Percentiles rank a stretch among this genome's conserved stretches.
These are phyloP conservation scores for Hiodon alosoides DNA, from an alignment of 2,113 vertebrate genomes.

Conservation along the genomic window DNA sequence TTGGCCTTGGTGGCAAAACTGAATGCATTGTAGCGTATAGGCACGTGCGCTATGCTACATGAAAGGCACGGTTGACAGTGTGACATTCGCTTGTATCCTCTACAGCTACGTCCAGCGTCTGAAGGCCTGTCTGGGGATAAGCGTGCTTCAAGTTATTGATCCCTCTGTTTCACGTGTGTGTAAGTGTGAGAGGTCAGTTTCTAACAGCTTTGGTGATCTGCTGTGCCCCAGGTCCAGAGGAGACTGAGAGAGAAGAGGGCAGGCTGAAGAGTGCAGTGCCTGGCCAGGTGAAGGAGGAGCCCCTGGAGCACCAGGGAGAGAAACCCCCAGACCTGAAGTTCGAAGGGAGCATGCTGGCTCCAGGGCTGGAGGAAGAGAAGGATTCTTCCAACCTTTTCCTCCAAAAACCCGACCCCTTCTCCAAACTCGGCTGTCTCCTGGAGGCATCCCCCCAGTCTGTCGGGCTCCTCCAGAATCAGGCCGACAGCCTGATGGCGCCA, in stretches of 20 bases:
- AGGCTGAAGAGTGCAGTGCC: slow-evolving; percentile 73
- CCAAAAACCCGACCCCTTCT: slow-evolving; percentile 75
- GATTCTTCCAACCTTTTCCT: slow-evolving; percentile 71
- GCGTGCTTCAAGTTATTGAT: no score
- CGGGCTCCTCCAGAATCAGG: slow-evolving; percentile 64
- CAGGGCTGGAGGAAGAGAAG: slow-evolving; percentile 18
- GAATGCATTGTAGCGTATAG: no score
- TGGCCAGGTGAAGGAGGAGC: slow-evolving; percentile 85
- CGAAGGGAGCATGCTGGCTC: slow-evolving; percentile 39
- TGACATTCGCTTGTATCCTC: no score
- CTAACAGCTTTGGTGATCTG: not conserved
- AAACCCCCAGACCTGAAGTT: slow-evolving; percentile 39
- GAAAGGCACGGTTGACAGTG: no score
- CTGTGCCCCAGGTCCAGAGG: slow-evolving; percentile 74
- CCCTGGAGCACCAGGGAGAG: slow-evolving; percentile 71
- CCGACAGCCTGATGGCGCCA: slow-evolving; percentile 50
- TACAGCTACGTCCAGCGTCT: no score
- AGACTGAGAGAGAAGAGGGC: slow-evolving; percentile 88
- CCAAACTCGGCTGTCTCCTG: slow-evolving; percentile 77
- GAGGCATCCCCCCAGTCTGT: slow-evolving; percentile 76
- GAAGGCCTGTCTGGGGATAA: no score
- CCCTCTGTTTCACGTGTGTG: no score
- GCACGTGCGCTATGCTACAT: no score
- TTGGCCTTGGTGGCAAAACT: no score
- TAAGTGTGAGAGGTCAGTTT: no score